Percentiles rank a stretch among this genome's conserved stretches.
Conservation (phyloP, 2,888 invertebrate genomes). For the Scotopteryx bipunctaria region DNA sequence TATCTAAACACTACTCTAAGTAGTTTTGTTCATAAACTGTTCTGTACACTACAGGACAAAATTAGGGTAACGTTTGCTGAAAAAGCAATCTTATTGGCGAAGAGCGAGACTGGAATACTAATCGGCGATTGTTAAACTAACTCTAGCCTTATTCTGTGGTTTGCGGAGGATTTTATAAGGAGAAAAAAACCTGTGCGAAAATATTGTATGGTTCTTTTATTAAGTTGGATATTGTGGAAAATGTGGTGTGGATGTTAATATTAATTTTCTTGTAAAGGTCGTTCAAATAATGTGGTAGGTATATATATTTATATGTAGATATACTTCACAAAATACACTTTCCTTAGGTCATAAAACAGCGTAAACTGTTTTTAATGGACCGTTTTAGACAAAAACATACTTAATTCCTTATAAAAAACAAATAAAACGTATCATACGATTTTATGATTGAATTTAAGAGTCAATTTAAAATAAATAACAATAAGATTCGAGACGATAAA, state of each 20-base stretch:
- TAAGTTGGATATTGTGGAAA: constrained; percentile 6
- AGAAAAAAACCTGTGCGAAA: constrained; percentile 5
- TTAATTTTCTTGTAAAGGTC: too few species aligned
- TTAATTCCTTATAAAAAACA: constrained; percentile 17
- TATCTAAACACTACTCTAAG: background rate
- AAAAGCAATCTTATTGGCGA: constrained; percentile 33
- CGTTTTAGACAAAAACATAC: constrained; percentile 10
- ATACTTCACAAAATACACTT: too few species aligned
- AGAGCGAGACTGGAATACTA: constrained; percentile 26
- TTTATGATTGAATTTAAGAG: constrained; percentile 13
- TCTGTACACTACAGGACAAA: constrained; percentile 32
- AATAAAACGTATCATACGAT: constrained; percentile 15
- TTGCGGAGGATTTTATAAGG: constrained; percentile 16
- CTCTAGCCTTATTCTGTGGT: constrained; percentile 7
- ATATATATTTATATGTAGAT: too few species aligned
- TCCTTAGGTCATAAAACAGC: constrained; percentile 13
- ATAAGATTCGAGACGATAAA: constrained; percentile 14
- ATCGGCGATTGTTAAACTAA: constrained; percentile 16
- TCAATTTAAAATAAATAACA: constrained; percentile 29
- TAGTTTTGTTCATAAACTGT: constrained; percentile 17
- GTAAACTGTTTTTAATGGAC: constrained; percentile 10
- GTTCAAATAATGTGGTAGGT: too few species aligned
- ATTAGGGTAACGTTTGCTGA: constrained; percentile 31
- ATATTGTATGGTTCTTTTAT: constrained; percentile 8
- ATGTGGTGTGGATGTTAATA: constrained; percentile 1